phyloP scores from a whole-genome alignment of 2,113 vertebrate species.

The Micromys minutus region DNA sequence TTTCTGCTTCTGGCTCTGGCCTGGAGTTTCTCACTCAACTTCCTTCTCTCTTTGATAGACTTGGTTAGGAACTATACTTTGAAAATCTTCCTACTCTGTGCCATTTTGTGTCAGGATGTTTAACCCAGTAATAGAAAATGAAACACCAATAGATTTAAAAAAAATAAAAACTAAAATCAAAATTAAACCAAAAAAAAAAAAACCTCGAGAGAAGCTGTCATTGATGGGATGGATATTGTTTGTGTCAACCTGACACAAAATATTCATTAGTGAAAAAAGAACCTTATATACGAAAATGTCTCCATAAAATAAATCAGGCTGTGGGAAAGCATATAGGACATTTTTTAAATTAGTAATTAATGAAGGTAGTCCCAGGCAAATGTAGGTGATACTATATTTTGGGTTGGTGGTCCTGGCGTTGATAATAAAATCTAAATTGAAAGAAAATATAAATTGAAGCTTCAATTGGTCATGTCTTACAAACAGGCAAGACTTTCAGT shows the following conservation, averaged over 20 bases:
- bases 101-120: neutral
- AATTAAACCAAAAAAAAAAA: no score
- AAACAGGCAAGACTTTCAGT: neutral
- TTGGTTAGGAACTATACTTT: neutral
- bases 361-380: fast-evolving
- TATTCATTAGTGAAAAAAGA: neutral
- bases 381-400: neutral
- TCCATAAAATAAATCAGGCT: neutral
- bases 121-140: neutral
- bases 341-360: neutral
- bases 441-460: no score
- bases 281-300: neutral
- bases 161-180: no score
- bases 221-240: neutral
- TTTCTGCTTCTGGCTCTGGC: neutral
- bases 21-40: neutral
- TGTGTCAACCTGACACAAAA: neutral
- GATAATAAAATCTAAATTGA: neutral
- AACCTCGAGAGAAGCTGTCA: no score
- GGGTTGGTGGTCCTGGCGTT: neutral
- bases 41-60: neutral
- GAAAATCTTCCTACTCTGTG: neutral
- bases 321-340: neutral
- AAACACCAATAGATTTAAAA: neutral
- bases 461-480: neutral